Percentiles rank a stretch among this genome's conserved stretches.
Conservation (phyloP, 2,113 vertebrate species). For the Periophthalmus modestus region DNA sequence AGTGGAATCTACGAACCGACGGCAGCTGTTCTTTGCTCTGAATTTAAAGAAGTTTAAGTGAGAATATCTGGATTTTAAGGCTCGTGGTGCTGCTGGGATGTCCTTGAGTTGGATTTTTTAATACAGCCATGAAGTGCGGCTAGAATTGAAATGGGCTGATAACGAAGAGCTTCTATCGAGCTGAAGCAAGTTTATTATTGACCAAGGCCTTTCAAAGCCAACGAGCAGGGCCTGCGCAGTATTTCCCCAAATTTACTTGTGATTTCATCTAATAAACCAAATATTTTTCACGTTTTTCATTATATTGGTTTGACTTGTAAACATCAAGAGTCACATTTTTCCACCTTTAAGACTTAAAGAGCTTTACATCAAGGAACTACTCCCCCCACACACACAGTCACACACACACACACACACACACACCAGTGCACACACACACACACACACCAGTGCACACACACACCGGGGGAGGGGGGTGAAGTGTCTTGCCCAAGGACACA, state of each 20-base stretch:
- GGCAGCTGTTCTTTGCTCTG: conserved; percentile 40
- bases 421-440: too few relatives aligned
- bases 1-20: conserved; percentile 40
- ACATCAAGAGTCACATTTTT: too few relatives aligned
- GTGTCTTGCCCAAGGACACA: too few relatives aligned
- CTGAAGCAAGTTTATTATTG: conserved; percentile 42
- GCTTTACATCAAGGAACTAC: too few relatives aligned
- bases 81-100: conserved; percentile 16
- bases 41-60: conserved; percentile 31
- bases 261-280: neutral
- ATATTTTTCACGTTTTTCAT: neutral
- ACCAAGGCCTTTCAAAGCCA: conserved; percentile 28
- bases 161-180: conserved; percentile 53
- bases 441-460: too few relatives aligned
- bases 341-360: too few relatives aligned
- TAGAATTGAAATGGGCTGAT: conserved; percentile 53
- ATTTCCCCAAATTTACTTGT: neutral
- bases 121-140: conserved; percentile 24
- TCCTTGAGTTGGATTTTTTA: conserved; percentile 48
- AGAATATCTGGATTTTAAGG: conserved; percentile 30
- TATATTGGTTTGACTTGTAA: neutral
- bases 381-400: too few relatives aligned
- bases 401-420: too few relatives aligned
- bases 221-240: neutral
- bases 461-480: too few relatives aligned